Evolutionary conservation across 2,888 invertebrate species (phyloP).

Genomic region (Entomobrya proxima): DNA sequence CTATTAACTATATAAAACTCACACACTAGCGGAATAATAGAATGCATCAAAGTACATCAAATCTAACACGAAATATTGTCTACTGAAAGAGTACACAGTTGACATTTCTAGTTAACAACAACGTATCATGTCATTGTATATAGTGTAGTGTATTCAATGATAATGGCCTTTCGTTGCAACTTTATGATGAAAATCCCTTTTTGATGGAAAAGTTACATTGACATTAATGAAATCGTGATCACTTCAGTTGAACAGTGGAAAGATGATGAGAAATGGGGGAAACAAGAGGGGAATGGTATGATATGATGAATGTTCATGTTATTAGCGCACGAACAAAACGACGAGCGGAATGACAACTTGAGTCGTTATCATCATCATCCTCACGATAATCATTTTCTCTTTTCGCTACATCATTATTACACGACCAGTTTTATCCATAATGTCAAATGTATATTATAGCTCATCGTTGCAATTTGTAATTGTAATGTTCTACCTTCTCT

Average conservation of each 20-base stretch:
- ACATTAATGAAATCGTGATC: conserved; percentile 17
- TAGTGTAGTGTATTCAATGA: not conserved
- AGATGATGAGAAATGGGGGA: not conserved
- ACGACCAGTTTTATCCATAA: not conserved
- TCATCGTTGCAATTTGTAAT: too few relatives aligned
- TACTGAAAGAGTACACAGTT: too few relatives aligned
- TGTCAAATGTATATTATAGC: too few relatives aligned
- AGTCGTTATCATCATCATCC: conserved; percentile 15
- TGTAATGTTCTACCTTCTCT: too few relatives aligned
- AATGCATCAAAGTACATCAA: too few relatives aligned
- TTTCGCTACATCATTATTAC: not conserved
- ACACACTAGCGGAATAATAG: too few relatives aligned
- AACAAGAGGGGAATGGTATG: not conserved
- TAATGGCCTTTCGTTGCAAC: too few relatives aligned
- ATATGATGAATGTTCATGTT: conserved; percentile 41
- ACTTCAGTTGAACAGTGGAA: conserved; percentile 5
- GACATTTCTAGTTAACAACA: not conserved
- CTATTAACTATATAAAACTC: too few relatives aligned
- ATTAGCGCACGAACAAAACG: conserved; percentile 46
- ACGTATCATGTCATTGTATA: not conserved
- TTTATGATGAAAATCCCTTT: conserved; percentile 18
- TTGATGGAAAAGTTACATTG: not conserved
- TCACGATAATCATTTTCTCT: too few relatives aligned
- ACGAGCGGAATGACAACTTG: conserved; percentile 39
- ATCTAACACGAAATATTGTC: too few relatives aligned